A percentile compares a stretch with the other conserved stretches of the same genome.
phyloP scores from a whole-genome alignment of 2,113 vertebrate genomes.

The Sorex araneus region DNA sequence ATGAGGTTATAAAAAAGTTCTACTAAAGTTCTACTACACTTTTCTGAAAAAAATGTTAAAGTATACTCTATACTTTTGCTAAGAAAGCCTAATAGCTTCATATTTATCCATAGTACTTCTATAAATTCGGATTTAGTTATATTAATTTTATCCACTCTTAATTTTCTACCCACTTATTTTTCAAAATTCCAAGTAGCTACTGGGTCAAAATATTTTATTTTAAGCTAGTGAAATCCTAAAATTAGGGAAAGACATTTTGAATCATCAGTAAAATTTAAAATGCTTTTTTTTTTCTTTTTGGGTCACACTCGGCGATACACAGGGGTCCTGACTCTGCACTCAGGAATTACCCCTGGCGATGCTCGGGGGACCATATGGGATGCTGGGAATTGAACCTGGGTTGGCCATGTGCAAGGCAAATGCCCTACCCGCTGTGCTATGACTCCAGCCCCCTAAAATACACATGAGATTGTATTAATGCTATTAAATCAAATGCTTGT shows the following conservation, averaged over 20 bases:
- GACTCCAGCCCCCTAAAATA: too few species aligned
- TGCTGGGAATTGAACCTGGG: too few species aligned
- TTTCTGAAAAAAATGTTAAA: not conserved
- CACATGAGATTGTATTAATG: conserved; percentile 70
- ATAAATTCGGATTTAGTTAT: not conserved
- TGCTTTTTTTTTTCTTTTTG: too few species aligned
- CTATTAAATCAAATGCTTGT: conserved; percentile 71
- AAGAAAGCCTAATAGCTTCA: not conserved
- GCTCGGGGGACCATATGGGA: too few species aligned
- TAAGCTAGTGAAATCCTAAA: conserved; percentile 61
- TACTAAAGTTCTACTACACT: conserved; percentile 17
- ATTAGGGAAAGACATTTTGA: conserved; percentile 71
- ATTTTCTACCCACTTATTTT: conserved; percentile 41
- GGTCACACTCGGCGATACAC: too few species aligned
- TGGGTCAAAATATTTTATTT: conserved; percentile 57
- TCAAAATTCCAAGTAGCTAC: conserved; percentile 47
- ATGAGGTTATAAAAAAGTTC: conserved; percentile 20
- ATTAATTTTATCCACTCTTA: not conserved
- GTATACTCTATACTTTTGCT: not conserved
- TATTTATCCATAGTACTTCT: too few species aligned
- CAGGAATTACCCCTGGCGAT: too few species aligned
- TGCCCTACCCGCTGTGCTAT: too few species aligned
- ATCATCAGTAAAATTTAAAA: conserved; percentile 50
- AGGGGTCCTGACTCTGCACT: too few species aligned
- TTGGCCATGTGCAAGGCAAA: too few species aligned